phyloP scores from a whole-genome alignment of 2,888 invertebrate genomes.

The Sthenelais limicola region DNA sequence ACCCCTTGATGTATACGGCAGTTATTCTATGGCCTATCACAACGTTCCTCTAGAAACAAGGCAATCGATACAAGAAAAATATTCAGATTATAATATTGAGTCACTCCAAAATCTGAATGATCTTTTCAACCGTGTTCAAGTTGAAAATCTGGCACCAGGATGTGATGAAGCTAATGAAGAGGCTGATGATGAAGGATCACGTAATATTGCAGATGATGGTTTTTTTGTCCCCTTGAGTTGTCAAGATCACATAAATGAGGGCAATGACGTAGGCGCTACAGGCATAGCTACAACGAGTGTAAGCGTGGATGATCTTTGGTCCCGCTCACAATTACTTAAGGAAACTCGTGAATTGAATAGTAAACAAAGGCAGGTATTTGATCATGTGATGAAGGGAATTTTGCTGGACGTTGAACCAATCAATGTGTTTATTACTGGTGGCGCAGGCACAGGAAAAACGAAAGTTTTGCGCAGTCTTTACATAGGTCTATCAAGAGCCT shows the following conservation, averaged over 20 bases:
- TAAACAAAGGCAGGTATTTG: not conserved
- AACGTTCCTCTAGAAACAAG: too few species aligned
- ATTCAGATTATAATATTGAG: too few species aligned
- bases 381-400: not conserved
- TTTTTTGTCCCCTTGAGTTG: not conserved
- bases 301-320: not conserved
- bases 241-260: not conserved
- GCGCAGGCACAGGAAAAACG: not conserved
- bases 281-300: not conserved
- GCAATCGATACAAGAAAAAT: too few species aligned
- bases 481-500: not conserved
- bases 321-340: not conserved
- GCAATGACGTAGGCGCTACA: not conserved
- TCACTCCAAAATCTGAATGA: too few species aligned
- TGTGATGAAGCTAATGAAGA: too few species aligned
- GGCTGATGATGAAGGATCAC: not conserved
- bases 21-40: too few species aligned
- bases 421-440: not conserved
- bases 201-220: not conserved
- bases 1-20: too few species aligned
- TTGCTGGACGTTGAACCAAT: not conserved
- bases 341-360: not conserved
- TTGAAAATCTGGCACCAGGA: too few species aligned
- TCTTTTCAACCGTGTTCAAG: too few species aligned
- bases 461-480: not conserved